Percentiles rank a stretch among this genome's conserved stretches.
Conservation (phyloP, 2,888 invertebrate genomes). For the Dasypolia templi region DNA sequence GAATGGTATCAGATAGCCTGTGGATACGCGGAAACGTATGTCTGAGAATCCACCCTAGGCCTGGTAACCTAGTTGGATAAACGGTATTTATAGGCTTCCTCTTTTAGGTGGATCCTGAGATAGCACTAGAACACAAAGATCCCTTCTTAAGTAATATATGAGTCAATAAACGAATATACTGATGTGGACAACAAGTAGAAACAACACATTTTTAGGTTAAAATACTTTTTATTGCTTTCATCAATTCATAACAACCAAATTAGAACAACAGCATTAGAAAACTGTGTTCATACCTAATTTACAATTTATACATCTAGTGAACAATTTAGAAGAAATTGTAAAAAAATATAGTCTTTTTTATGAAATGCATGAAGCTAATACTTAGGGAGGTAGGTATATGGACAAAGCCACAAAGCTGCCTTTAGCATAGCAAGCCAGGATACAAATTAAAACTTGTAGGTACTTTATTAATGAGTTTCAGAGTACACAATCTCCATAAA, state of each 20-base stretch:
- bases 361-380: slow-evolving; percentile 48
- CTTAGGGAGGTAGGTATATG: slow-evolving; percentile 44
- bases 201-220: slow-evolving; percentile 42
- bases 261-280: slow-evolving; percentile 42
- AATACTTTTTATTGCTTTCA: slow-evolving; percentile 64
- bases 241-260: slow-evolving; percentile 63
- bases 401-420: slow-evolving; percentile 43
- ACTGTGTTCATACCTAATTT: slow-evolving; percentile 48
- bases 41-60: no score
- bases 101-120: no score
- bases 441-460: slow-evolving; percentile 34
- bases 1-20: no score
- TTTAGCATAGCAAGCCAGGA: slow-evolving; percentile 42
- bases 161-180: neutral
- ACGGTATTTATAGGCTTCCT: no score
- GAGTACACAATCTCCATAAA: slow-evolving; percentile 40
- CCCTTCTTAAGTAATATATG: no score
- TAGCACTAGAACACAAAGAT: no score
- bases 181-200: neutral
- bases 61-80: no score
- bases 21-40: no score
- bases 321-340: slow-evolving; percentile 55
- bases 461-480: slow-evolving; percentile 22
- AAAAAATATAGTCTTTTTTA: slow-evolving; percentile 49
- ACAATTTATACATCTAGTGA: slow-evolving; percentile 59